A percentile compares a stretch with the other conserved stretches of the same genome.
Conservation (phyloP, 2,113 vertebrate genomes). For the Toxotes jaculatrix region DNA sequence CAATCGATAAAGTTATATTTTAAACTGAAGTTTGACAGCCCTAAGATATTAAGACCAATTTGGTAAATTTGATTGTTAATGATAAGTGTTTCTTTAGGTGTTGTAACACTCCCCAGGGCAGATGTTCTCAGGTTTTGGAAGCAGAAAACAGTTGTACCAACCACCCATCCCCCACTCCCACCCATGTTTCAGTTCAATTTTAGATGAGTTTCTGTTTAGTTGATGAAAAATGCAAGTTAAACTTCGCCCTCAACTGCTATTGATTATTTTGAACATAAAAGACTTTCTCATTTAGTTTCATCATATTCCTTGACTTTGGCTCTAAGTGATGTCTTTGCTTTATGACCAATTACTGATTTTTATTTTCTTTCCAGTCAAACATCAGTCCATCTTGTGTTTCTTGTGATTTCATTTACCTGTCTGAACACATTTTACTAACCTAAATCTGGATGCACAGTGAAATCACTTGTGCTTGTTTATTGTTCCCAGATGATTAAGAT, state of each 20-base stretch:
- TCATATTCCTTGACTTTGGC: not conserved
- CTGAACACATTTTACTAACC: not conserved
- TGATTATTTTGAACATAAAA: not conserved
- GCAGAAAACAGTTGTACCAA: not conserved
- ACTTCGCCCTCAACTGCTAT: no score
- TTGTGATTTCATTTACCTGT: not conserved
- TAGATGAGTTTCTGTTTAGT: not conserved
- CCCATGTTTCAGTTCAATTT: not conserved
- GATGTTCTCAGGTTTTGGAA: not conserved
- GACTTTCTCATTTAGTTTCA: not conserved
- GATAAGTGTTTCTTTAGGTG: not conserved
- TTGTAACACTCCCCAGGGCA: not conserved
- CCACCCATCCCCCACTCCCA: no score
- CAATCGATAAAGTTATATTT: not conserved
- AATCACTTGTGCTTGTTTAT: not conserved
- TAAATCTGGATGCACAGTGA: not conserved
- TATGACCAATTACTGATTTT: not conserved
- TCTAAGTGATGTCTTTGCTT: not conserved
- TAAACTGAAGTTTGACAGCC: not conserved
- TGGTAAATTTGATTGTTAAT: not conserved
- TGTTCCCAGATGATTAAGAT: not conserved
- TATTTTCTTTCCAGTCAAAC: not conserved
- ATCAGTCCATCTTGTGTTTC: not conserved
- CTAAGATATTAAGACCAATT: no score
- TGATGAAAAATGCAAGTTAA: not conserved